Percentiles rank a stretch among this genome's conserved stretches.
Conservation (phyloP, 2,888 invertebrate genomes). For the Tachina lurida region DNA sequence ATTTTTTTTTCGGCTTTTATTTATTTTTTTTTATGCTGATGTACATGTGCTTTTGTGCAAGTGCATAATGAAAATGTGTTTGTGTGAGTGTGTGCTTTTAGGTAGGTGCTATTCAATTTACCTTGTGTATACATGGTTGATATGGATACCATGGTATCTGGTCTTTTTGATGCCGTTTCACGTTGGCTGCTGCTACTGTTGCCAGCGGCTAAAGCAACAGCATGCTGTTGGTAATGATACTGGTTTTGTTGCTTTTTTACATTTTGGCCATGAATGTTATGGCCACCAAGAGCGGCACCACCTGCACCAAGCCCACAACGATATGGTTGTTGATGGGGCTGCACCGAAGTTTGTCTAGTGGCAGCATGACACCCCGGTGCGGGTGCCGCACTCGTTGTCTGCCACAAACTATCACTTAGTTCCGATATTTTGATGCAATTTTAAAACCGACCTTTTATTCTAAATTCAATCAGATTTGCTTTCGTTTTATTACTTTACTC, state of each 20-base stretch:
- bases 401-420: slow-evolving; percentile 80
- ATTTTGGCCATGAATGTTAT: slow-evolving; percentile 55
- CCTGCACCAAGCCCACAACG: slow-evolving; percentile 36
- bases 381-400: slow-evolving; percentile 73
- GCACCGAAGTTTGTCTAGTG: slow-evolving; percentile 57
- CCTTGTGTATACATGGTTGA: slow-evolving; percentile 82
- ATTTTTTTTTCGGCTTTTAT: slow-evolving; percentile 40
- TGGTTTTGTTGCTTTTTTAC: slow-evolving; percentile 55
- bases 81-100: background rate
- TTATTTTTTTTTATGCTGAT: background rate
- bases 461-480: slow-evolving; percentile 14
- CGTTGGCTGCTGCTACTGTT: slow-evolving; percentile 73
- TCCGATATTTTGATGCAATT: slow-evolving; percentile 79
- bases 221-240: slow-evolving; percentile 57
- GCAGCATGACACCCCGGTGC: slow-evolving; percentile 71
- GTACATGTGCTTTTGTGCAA: background rate
- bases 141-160: slow-evolving; percentile 81
- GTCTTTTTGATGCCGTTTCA: slow-evolving; percentile 77
- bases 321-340: slow-evolving; percentile 73
- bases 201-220: slow-evolving; percentile 64
- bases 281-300: background rate
- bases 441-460: slow-evolving; percentile 49
- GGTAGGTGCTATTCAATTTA: slow-evolving; percentile 74
- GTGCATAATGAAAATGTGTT: background rate
- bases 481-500: slow-evolving; percentile 2